phyloP scores from a whole-genome alignment of 2,888 invertebrate species.

The Xestia sexstrigata region DNA sequence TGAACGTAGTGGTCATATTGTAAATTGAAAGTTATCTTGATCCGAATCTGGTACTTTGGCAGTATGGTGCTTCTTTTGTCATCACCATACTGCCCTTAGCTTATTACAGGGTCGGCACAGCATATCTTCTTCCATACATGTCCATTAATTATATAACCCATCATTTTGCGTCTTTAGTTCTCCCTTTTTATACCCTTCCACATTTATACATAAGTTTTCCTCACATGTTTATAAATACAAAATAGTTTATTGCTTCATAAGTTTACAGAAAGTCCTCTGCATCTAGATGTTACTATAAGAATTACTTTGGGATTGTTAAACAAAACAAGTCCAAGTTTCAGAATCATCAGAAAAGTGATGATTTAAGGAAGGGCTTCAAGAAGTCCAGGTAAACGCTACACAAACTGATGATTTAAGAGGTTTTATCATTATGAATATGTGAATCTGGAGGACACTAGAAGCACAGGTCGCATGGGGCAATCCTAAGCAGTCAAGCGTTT shows the following conservation, averaged over 20 bases:
- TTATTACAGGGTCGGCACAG: background rate
- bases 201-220: no score
- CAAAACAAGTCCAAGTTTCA: background rate
- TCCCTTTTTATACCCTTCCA: background rate
- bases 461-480: background rate
- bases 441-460: background rate
- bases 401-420: background rate
- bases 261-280: no score
- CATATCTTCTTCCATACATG: background rate
- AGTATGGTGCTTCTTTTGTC: background rate
- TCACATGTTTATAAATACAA: background rate
- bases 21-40: background rate
- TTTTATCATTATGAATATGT: background rate
- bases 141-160: background rate
- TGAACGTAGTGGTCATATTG: slow-evolving; percentile 19
- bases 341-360: background rate
- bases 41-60: background rate
- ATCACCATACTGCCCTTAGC: background rate
- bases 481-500: background rate
- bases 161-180: background rate
- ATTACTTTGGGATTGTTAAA: background rate
- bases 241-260: no score
- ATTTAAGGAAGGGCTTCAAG: background rate
- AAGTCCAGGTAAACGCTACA: no score
- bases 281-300: background rate